A percentile compares a stretch with the other conserved stretches of the same genome.
Evolutionary conservation across 2,113 vertebrate genomes (phyloP).

Genomic region (Nothobranchius kuhntae): DNA sequence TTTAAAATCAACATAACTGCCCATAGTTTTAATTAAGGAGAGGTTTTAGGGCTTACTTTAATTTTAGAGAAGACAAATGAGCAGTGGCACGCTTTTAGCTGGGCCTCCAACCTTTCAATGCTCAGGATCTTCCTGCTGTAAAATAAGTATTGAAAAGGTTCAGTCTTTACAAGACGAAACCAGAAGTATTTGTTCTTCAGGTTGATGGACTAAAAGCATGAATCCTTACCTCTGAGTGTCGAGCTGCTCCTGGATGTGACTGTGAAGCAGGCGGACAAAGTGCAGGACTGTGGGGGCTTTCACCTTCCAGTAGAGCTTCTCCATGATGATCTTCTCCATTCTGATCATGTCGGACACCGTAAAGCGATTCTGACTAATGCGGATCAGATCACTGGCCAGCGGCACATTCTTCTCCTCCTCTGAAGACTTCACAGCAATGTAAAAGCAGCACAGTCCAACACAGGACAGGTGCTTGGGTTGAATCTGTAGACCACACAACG

Average conservation of each 20-base stretch:
- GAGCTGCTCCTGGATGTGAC: conserved; percentile 81
- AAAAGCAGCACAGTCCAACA: conserved; percentile 94
- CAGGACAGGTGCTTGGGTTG: conserved; percentile 96
- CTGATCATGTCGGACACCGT: conserved; percentile 95
- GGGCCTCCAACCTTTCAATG: conserved; percentile 91
- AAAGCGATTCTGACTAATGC: conserved; percentile 95
- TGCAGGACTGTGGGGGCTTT: conserved; percentile 89
- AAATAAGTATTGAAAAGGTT: conserved; percentile 25
- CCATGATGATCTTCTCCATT: conserved; percentile 97
- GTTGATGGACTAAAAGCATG: too few species aligned
- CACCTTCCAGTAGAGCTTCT: conserved; percentile 92
- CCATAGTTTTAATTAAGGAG: not conserved
- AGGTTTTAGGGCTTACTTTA: conserved; percentile 80
- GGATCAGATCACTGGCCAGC: conserved; percentile 88
- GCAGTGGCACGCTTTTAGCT: conserved; percentile 95
- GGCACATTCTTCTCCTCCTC: conserved; percentile 94
- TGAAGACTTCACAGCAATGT: conserved; percentile 88
- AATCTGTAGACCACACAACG: conserved; percentile 76
- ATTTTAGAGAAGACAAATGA: conserved; percentile 92
- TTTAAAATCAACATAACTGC: too few species aligned
- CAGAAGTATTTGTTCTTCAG: too few species aligned
- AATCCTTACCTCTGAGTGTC: conserved; percentile 83
- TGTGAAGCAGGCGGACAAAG: conserved; percentile 88
- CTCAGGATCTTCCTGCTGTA: conserved; percentile 83
- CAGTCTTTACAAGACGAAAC: not conserved